These are phyloP conservation scores for Trissonchulus latispiculum DNA, from an alignment of 2,888 invertebrate genomes.

Conservation along the genomic window DNA sequence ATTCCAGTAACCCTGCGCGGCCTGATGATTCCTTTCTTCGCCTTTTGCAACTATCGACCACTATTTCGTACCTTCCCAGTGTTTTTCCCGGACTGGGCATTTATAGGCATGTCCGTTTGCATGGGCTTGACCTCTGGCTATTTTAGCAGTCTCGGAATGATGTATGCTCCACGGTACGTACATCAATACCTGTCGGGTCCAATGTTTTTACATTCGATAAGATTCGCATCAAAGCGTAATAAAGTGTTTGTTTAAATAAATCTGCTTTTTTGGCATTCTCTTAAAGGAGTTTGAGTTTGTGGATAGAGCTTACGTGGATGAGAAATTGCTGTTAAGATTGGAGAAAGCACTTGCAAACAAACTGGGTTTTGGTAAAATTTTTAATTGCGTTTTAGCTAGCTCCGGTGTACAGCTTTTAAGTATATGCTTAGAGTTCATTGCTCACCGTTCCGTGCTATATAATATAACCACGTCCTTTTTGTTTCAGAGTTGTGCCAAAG, in stretches of 20 bases:
- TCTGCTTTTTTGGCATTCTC: too few relatives aligned
- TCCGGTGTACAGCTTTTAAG: not conserved
- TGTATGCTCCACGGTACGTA: slow-evolving; percentile 73
- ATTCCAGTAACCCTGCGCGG: slow-evolving; percentile 62
- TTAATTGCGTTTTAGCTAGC: not conserved
- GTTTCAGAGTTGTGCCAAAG: slow-evolving; percentile 27
- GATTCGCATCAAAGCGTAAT: not conserved
- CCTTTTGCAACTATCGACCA: slow-evolving; percentile 79
- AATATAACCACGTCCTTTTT: too few relatives aligned
- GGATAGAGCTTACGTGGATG: too few relatives aligned
- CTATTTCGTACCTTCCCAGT: slow-evolving; percentile 59
- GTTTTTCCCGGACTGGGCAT: slow-evolving; percentile 66
- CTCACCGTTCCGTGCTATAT: too few relatives aligned
- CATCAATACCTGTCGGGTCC: too few relatives aligned
- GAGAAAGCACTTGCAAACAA: too few relatives aligned
- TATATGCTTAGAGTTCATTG: not conserved
- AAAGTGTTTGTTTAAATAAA: not conserved
- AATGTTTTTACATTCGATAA: not conserved
- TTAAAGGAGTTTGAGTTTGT: too few relatives aligned
- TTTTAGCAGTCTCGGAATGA: slow-evolving; percentile 79
- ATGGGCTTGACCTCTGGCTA: slow-evolving; percentile 85
- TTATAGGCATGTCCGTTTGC: slow-evolving; percentile 61
- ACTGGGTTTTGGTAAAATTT: too few relatives aligned
- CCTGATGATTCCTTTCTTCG: slow-evolving; percentile 73
- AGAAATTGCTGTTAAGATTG: too few relatives aligned